phyloP scores from a whole-genome alignment of 2,113 vertebrate genomes.

The Myanophis thanlyinensis region DNA sequence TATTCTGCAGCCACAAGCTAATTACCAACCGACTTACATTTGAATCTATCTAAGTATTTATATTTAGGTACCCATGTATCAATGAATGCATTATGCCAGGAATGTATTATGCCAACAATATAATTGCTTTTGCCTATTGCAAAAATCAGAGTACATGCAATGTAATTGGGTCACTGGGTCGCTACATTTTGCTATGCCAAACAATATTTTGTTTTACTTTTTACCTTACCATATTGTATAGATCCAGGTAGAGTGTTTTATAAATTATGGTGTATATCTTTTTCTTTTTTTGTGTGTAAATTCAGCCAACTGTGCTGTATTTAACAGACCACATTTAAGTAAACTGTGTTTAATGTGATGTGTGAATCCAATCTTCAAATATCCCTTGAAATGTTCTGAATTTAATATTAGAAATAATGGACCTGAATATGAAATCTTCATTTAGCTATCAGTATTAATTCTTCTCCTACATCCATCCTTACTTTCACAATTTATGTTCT shows the following conservation, averaged over 20 bases:
- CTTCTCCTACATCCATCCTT: background rate
- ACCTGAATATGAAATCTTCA: background rate
- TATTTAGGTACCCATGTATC: background rate
- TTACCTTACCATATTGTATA: background rate
- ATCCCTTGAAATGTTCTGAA: background rate
- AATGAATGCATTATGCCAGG: background rate
- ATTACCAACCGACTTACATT: background rate
- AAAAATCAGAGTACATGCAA: background rate
- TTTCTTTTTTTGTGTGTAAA: background rate
- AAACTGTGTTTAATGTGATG: background rate
- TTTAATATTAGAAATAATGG: background rate
- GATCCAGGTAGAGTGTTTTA: background rate
- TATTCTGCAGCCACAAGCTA: background rate
- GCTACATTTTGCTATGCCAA: background rate
- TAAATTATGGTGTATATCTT: background rate
- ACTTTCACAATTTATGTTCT: background rate
- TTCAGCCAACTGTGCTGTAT: background rate
- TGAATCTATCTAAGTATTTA: background rate
- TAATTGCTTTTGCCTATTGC: background rate
- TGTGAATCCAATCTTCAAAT: background rate
- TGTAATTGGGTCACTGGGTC: background rate
- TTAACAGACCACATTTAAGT: background rate
- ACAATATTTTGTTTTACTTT: background rate
- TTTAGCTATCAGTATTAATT: background rate
- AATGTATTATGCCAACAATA: background rate